phyloP scores from a whole-genome alignment of 2,797 vertebrate species.

The Gallirallus australis region DNA sequence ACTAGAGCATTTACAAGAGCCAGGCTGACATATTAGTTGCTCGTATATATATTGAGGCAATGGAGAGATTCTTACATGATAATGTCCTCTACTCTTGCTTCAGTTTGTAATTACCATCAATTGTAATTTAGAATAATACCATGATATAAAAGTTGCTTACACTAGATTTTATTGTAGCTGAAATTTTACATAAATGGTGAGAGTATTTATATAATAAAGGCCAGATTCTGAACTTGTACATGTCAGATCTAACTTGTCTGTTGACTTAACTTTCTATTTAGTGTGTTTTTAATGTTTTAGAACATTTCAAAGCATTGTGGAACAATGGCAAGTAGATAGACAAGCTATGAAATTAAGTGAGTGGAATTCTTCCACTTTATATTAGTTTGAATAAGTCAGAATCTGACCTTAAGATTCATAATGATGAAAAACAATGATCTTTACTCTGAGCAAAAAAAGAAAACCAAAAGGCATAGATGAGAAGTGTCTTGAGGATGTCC shows the following conservation, averaged over 20 bases:
- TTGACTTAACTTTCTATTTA: background rate
- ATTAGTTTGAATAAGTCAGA: background rate
- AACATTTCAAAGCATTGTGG: background rate
- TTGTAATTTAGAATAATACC: constrained; percentile 3
- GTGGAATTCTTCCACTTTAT: background rate
- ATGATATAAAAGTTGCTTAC: background rate
- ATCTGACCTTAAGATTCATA: background rate
- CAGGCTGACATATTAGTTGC: constrained; percentile 35
- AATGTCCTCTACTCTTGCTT: constrained; percentile 20
- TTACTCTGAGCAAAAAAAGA: background rate
- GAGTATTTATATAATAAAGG: background rate
- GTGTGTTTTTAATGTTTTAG: background rate
- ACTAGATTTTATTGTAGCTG: background rate
- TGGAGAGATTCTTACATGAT: constrained; percentile 2
- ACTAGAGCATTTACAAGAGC: constrained; percentile 41
- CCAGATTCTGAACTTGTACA: background rate
- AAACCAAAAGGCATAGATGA: background rate
- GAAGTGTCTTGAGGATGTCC: background rate
- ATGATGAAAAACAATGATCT: background rate
- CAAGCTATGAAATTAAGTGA: background rate
- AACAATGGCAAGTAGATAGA: background rate
- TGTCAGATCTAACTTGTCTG: background rate
- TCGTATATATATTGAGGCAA: constrained; percentile 43
- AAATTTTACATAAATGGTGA: background rate
- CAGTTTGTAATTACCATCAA: constrained; percentile 22